Percentiles rank a stretch among this genome's conserved stretches.
Conservation (phyloP, 2,113 vertebrate genomes). For the Triplophysa siluroides region DNA sequence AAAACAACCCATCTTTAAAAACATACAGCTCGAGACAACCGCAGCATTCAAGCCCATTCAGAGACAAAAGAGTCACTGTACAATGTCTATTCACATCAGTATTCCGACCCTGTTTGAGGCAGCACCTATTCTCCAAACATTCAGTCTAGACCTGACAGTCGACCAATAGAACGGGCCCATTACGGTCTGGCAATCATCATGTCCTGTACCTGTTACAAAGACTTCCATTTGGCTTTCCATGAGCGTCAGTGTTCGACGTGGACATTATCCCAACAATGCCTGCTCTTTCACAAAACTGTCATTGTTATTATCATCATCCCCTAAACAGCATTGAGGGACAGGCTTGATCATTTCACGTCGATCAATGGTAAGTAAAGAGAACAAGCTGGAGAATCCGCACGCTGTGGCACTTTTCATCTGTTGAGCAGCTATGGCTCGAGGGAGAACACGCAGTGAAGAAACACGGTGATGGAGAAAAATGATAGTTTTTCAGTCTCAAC, state of each 20-base stretch:
- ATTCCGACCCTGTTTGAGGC: conserved; percentile 33
- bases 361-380: conserved; percentile 41
- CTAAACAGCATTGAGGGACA: conserved; percentile 24
- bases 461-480: background rate
- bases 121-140: conserved; percentile 34
- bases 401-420: conserved; percentile 13
- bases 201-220: conserved; percentile 48
- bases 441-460: background rate
- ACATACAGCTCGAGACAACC: background rate
- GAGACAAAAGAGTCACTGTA: conserved; percentile 26
- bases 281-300: conserved; percentile 44
- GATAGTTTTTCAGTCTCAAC: background rate
- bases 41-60: conserved; percentile 13
- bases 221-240: conserved; percentile 49
- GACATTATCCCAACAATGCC: conserved; percentile 50
- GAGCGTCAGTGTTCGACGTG: conserved; percentile 36
- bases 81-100: conserved; percentile 33
- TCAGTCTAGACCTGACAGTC: conserved; percentile 32
- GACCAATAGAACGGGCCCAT: conserved; percentile 39
- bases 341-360: conserved; percentile 20
- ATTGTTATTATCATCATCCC: conserved; percentile 41
- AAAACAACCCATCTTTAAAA: background rate
- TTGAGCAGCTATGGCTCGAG: conserved; percentile 11
- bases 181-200: conserved; percentile 51
- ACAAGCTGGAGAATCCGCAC: background rate